Evolutionary conservation across 2,888 invertebrate species (phyloP).

Genomic region (Eristalinus sepulchralis): DNA sequence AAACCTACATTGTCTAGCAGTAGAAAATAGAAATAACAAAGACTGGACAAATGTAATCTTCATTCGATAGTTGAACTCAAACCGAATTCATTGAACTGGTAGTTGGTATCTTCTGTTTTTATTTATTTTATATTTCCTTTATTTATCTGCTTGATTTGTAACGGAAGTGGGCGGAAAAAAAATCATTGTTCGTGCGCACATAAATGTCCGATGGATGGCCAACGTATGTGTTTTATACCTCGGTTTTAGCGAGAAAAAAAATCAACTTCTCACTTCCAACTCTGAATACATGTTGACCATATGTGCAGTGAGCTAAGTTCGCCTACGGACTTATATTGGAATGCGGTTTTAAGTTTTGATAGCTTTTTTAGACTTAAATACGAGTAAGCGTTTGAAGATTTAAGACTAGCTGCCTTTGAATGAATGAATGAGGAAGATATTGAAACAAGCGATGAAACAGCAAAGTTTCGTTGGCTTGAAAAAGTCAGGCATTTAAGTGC

Average conservation of each 20-base stretch:
- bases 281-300: slow-evolving; percentile 42
- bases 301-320: slow-evolving; percentile 28
- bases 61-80: neutral
- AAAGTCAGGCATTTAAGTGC: too few relatives aligned
- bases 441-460: too few relatives aligned
- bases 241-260: neutral
- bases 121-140: neutral
- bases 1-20: neutral
- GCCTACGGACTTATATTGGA: slow-evolving; percentile 35
- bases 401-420: neutral
- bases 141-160: slow-evolving; percentile 45
- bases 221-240: neutral
- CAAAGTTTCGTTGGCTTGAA: too few relatives aligned
- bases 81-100: slow-evolving; percentile 7
- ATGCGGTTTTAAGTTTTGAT: slow-evolving; percentile 18
- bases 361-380: neutral
- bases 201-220: slow-evolving; percentile 9
- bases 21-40: neutral
- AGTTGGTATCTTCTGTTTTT: slow-evolving; percentile 11
- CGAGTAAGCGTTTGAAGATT: neutral
- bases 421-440: neutral
- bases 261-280: neutral
- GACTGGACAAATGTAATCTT: neutral
- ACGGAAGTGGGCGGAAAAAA: slow-evolving; percentile 45
- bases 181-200: slow-evolving; percentile 9